Conservation (phyloP, 2,113 vertebrate species). For the Sminthopsis crassicaudata region DNA sequence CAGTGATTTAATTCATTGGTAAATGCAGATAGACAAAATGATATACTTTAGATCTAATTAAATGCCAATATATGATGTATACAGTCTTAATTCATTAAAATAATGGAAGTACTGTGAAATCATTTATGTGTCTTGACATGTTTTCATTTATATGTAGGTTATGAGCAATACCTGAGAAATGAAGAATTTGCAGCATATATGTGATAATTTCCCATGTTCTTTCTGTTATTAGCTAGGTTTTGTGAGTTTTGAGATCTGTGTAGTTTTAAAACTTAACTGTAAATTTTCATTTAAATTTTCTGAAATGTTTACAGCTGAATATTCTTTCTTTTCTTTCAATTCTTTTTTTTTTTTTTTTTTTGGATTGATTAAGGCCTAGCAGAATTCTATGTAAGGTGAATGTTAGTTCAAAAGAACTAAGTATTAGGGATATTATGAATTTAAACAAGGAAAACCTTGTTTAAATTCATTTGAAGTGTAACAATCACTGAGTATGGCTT, state of each 20-base stretch:
- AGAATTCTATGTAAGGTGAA: neutral
- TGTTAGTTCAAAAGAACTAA: neutral
- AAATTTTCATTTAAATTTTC: neutral
- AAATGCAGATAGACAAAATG: neutral
- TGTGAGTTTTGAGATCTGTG: neutral
- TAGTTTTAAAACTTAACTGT: constrained; percentile 30
- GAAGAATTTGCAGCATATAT: constrained; percentile 2
- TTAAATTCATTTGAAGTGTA: neutral
- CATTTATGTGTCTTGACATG: constrained; percentile 22
- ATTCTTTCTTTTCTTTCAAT: neutral
- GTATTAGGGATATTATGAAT: too few relatives aligned
- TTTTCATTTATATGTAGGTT: constrained; percentile 30
- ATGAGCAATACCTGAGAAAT: neutral
- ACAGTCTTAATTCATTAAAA: constrained; percentile 16
- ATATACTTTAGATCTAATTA: neutral
- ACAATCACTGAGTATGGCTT: neutral
- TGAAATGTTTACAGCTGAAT: neutral
- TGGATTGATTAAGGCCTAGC: neutral
- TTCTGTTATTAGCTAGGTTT: neutral
- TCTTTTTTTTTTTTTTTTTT: neutral
- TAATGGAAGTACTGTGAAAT: constrained; percentile 46
- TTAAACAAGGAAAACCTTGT: neutral
- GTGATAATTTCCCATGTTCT: neutral
- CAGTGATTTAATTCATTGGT: constrained; percentile 8
- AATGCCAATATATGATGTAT: neutral